phyloP scores from a whole-genome alignment of 2,888 invertebrate genomes.

The Germaria angustata region DNA sequence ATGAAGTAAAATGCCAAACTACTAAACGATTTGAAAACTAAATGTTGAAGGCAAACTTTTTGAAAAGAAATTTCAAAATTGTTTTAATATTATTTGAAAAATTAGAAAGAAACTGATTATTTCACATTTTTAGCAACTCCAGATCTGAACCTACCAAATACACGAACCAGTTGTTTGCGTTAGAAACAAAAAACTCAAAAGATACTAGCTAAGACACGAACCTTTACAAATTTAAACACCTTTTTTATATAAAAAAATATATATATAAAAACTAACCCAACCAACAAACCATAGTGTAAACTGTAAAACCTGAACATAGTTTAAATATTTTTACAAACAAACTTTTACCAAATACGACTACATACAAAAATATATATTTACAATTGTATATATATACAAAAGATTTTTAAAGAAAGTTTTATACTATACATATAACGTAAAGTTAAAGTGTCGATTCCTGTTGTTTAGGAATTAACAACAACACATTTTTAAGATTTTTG shows the following conservation, averaged over 20 bases:
- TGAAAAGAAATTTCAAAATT: constrained; percentile 14
- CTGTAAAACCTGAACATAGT: constrained; percentile 64
- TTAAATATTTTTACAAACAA: constrained; percentile 58
- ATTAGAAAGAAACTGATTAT: neutral
- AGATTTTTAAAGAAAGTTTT: constrained; percentile 54
- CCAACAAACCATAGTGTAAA: constrained; percentile 67
- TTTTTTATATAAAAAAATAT: constrained; percentile 17
- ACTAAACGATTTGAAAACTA: constrained; percentile 17
- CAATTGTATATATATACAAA: constrained; percentile 29
- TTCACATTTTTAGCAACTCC: constrained; percentile 10
- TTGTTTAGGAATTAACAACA: neutral
- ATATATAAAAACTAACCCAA: constrained; percentile 63
- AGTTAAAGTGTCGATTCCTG: constrained; percentile 27
- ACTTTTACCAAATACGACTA: neutral
- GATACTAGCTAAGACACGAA: constrained; percentile 46
- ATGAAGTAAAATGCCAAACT: constrained; percentile 41
- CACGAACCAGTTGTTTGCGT: constrained; percentile 43
- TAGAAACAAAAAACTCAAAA: neutral
- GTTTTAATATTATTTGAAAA: neutral
- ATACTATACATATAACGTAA: constrained; percentile 5
- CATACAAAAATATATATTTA: constrained; percentile 32
- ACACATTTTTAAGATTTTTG: neutral
- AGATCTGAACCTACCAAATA: neutral
- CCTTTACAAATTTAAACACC: constrained; percentile 23
- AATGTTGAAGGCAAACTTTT: constrained; percentile 55